Evolutionary conservation across 2,113 vertebrate genomes (phyloP).

Genomic region (Eleginops maclovinus): DNA sequence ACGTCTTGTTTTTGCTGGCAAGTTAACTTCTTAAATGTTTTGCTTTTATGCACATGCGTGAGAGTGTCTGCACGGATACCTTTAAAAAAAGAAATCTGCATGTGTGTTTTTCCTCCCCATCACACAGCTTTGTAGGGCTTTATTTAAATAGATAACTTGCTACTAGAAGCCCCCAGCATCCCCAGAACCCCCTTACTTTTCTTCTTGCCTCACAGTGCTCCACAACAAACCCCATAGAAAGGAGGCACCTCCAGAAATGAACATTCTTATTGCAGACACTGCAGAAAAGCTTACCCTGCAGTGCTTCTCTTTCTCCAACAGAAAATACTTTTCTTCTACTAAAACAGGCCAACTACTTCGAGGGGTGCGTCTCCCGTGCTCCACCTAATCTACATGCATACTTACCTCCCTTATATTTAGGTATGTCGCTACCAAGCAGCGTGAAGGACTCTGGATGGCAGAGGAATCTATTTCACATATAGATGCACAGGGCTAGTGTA

Average conservation of each 20-base stretch:
- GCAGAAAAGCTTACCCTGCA: conserved; percentile 78
- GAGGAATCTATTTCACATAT: conserved; percentile 80
- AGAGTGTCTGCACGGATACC: conserved; percentile 28
- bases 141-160: conserved; percentile 84
- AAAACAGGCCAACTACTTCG: conserved; percentile 65
- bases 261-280: conserved; percentile 74
- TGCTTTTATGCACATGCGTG: conserved; percentile 3
- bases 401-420: conserved; percentile 73
- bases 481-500: conserved; percentile 67
- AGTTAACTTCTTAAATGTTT: conserved; percentile 23
- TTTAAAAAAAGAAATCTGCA: conserved; percentile 2
- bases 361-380: conserved; percentile 51
- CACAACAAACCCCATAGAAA: conserved; percentile 65
- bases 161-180: conserved; percentile 74
- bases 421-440: conserved; percentile 63
- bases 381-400: conserved; percentile 75
- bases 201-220: conserved; percentile 69
- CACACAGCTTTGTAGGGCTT: conserved; percentile 67
- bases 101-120: conserved; percentile 64
- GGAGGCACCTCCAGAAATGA: conserved; percentile 79
- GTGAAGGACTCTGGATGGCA: conserved; percentile 79
- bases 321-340: conserved; percentile 65
- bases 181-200: conserved; percentile 59
- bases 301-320: conserved; percentile 66
- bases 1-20: neutral